Percentiles rank a stretch among this genome's conserved stretches.
Evolutionary conservation across 2,888 invertebrate species (phyloP).

Genomic region (Sphaerophoria rueppellii): DNA sequence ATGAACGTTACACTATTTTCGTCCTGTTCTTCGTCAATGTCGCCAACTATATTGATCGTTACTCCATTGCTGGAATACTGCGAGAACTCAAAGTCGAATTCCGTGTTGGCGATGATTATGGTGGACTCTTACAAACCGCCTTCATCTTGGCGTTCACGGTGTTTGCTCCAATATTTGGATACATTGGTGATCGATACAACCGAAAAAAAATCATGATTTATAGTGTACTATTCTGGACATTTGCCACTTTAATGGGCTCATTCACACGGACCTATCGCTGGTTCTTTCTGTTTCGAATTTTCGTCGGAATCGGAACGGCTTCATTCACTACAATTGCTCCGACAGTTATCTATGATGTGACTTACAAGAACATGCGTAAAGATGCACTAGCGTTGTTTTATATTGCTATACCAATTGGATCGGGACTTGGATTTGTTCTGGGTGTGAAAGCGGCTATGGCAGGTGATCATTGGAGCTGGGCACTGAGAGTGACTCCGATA

Average conservation of each 20-base stretch:
- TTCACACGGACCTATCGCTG: constrained; percentile 28
- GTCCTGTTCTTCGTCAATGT: constrained; percentile 42
- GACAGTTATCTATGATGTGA: constrained; percentile 55
- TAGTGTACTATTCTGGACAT: constrained; percentile 43
- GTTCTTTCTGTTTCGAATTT: constrained; percentile 35
- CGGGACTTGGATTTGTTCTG: constrained; percentile 41
- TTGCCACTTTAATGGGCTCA: constrained; percentile 40
- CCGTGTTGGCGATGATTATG: constrained; percentile 41
- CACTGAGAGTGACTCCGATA: constrained; percentile 40
- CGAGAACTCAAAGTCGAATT: constrained; percentile 32
- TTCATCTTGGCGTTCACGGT: constrained; percentile 42
- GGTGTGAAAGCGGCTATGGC: constrained; percentile 10
- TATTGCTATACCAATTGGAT: constrained; percentile 48
- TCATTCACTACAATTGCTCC: constrained; percentile 55
- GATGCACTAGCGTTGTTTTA: constrained; percentile 43
- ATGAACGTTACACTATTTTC: constrained; percentile 41
- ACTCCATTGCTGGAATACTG: constrained; percentile 48
- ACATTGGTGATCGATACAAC: constrained; percentile 49
- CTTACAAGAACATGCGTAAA: constrained; percentile 28
- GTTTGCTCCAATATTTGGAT: constrained; percentile 57
- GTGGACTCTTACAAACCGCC: constrained; percentile 59
- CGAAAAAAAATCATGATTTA: constrained; percentile 37
- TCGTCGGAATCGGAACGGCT: constrained; percentile 54
- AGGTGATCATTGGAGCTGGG: constrained; percentile 52
- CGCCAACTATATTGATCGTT: constrained; percentile 61